Evolutionary conservation across 2,888 invertebrate species (phyloP).

Genomic region (Caenorhabditis zanzibari): DNA sequence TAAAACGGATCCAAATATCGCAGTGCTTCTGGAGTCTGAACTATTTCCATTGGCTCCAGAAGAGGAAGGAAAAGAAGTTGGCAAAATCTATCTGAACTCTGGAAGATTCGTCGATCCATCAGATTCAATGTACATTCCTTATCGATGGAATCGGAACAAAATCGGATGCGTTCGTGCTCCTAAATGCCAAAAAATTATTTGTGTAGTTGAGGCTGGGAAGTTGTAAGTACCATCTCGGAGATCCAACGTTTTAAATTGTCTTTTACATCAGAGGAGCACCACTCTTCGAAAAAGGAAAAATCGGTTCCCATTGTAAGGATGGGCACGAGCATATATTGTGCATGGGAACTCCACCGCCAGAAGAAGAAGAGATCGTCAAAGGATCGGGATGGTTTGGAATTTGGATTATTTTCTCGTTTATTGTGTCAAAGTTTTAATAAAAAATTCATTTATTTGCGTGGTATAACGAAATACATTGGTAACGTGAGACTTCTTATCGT

Average conservation of each 20-base stretch:
- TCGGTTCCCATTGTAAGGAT: not conserved
- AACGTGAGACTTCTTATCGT: not conserved
- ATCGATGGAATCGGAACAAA: slow-evolving; percentile 12
- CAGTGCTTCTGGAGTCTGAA: not conserved
- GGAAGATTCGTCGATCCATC: not conserved
- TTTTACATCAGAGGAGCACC: not conserved
- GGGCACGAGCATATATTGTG: not conserved
- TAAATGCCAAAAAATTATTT: not conserved
- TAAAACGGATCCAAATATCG: not conserved
- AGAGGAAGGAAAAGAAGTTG: slow-evolving; percentile 4
- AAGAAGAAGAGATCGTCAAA: not conserved
- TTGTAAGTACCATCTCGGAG: not conserved
- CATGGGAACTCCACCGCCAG: not conserved
- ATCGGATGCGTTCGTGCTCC: slow-evolving; percentile 23
- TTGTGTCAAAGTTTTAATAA: no score
- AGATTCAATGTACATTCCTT: not conserved
- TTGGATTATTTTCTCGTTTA: not conserved
- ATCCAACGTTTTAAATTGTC: not conserved
- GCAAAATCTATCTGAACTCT: not conserved
- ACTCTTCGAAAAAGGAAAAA: not conserved
- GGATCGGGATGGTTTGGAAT: not conserved
- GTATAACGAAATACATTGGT: no score
- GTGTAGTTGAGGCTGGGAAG: not conserved
- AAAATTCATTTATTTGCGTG: no score
- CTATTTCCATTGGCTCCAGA: not conserved